phyloP scores from a whole-genome alignment of 2,797 vertebrate genomes.

The Iguana delicatissima region DNA sequence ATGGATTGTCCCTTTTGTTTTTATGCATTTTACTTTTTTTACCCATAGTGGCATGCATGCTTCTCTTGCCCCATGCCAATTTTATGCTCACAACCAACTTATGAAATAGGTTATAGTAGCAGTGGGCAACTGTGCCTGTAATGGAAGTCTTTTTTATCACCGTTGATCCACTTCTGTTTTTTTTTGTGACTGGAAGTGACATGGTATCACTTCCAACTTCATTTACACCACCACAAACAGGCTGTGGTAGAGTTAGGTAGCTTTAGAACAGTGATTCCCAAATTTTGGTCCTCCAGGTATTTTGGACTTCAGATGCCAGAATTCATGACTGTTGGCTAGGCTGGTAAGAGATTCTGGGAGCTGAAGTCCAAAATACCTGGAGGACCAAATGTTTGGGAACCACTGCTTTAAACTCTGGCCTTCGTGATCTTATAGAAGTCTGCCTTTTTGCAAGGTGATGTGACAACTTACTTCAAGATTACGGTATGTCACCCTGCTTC shows the following conservation, averaged over 20 bases:
- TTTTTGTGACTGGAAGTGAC: too few species aligned
- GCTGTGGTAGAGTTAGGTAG: not conserved
- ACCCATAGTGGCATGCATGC: too few species aligned
- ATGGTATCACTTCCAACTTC: too few species aligned
- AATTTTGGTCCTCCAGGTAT: too few species aligned
- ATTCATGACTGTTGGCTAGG: too few species aligned
- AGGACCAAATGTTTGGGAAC: too few species aligned
- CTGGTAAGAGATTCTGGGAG: too few species aligned
- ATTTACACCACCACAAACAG: not conserved
- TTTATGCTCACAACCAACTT: not conserved
- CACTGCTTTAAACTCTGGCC: not conserved
- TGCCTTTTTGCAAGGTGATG: not conserved
- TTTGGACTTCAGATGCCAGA: too few species aligned
- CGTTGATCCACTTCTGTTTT: too few species aligned
- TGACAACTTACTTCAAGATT: not conserved
- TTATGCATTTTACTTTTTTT: not conserved
- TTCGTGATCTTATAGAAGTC: not conserved
- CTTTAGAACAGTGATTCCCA: not conserved
- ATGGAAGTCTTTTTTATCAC: too few species aligned
- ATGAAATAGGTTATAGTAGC: not conserved
- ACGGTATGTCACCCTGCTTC: not conserved
- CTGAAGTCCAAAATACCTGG: too few species aligned
- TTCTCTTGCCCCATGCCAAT: not conserved
- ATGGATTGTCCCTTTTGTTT: not conserved
- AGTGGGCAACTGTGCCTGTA: too few species aligned